Evolutionary conservation across 1,140 invertebrate genomes (phyloP), one percentile per base, ranked within the genome.

Genomic region (Orussus abietinus): DNA sequence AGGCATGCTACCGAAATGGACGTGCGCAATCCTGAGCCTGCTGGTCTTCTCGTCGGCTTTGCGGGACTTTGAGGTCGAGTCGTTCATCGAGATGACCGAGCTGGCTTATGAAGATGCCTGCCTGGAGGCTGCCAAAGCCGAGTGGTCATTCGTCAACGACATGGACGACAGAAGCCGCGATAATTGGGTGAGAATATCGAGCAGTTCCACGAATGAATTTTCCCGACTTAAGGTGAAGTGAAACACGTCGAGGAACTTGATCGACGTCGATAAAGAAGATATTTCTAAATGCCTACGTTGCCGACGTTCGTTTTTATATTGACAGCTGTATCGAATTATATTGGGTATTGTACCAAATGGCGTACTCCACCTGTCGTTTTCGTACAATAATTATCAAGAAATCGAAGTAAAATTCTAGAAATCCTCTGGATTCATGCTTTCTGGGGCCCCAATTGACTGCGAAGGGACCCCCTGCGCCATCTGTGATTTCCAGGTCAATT

Each of bases 31-130:
- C 22, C 14, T 59, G 38, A 53, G 49, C 31, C 17, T 49, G 4
- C 18, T 57, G 26, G 20, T 55, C 11, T 51, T 2, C n/a, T 31
- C 36, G 6, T 40, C 21, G 21, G 41, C 28, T 0, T 30, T 50
- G 1, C n/a, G 9, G 1, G 30, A 54, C 3, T 18, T 33, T 9
- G 30, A 55, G 7, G 6, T 50, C 17, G 26, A 40, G 26, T 30
- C 50, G 15, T 51, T 53, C 10, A 49, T 70, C 32, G 49, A 63
- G 11, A 29, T 67, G 5, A 57, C 53, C 10, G 60, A 64, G 26
- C 47, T 61, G 14, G 60, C 52, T 1, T 72, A 72, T 32, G 67
- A 69, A 38, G 70, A 73, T 46, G 18, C 17, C 12, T 73, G 70
- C 33, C 26, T 43, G 2, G 42, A 42, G 6, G 38, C 48, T 5